These are phyloP conservation scores for Greenwoodochromis staneri DNA, from an alignment of 2,113 vertebrate genomes.

Conservation along the genomic window DNA sequence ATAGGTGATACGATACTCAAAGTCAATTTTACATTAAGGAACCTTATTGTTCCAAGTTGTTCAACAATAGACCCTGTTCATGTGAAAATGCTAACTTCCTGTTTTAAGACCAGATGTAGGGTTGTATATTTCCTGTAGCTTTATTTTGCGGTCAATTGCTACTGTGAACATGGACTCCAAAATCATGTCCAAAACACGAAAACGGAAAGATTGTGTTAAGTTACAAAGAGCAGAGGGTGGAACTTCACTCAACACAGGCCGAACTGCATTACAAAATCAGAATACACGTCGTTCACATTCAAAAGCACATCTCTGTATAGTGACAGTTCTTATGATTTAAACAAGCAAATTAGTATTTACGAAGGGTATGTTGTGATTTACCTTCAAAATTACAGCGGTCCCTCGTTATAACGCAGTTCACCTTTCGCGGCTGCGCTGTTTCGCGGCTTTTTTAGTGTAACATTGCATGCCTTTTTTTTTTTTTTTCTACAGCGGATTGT, in stretches of 20 bases:
- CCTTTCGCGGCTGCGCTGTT: not conserved
- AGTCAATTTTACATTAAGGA: not conserved
- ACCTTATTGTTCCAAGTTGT: not conserved
- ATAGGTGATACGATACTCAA: not conserved
- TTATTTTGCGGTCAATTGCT: not conserved
- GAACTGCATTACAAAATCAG: not conserved
- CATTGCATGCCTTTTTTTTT: not conserved
- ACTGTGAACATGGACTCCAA: not conserved
- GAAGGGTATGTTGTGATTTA: not conserved
- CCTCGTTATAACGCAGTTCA: fast-evolving
- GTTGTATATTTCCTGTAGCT: not conserved
- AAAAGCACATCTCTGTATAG: not conserved
- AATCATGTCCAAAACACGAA: not conserved
- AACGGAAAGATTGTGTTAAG: fast-evolving
- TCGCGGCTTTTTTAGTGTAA: not conserved
- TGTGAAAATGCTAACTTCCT: not conserved
- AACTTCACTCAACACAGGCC: not conserved
- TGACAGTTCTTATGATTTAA: not conserved
- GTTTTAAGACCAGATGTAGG: not conserved
- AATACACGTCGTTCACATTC: not conserved
- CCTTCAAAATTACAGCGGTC: not conserved
- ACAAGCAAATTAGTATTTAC: not conserved
- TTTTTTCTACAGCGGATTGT: fast-evolving
- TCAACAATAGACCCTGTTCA: not conserved
- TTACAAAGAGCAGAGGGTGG: not conserved